A percentile compares a stretch with the other conserved stretches of the same genome.
These are phyloP conservation scores for Musca vetustissima DNA, from an alignment of 1,140 invertebrate species.

Conservation along the genomic window DNA sequence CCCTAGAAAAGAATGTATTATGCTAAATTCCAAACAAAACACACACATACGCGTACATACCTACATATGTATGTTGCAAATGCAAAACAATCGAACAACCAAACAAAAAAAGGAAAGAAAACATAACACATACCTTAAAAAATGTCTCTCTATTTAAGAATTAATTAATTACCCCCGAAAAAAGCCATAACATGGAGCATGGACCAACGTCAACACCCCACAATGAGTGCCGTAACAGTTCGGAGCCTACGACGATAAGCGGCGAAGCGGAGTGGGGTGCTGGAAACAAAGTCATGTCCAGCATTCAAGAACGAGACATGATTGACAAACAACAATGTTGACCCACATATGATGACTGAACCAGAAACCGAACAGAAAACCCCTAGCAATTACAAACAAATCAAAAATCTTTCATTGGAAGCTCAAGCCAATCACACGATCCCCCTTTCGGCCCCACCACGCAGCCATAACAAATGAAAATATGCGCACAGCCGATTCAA, in stretches of 20 bases:
- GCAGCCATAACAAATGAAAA: too few species aligned
- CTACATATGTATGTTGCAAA: neutral
- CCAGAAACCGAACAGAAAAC: neutral
- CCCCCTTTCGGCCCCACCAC: too few species aligned
- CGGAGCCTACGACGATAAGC: too few species aligned
- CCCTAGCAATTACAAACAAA: neutral
- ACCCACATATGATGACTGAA: slow-evolving; percentile 5
- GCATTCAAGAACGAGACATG: slow-evolving; percentile 20
- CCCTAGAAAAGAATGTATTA: too few species aligned
- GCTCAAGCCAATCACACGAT: too few species aligned
- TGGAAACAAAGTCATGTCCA: slow-evolving; percentile 15
- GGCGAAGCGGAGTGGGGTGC: too few species aligned
- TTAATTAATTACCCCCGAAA: slow-evolving; percentile 22
- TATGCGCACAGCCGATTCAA: neutral
- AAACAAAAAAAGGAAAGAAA: neutral
- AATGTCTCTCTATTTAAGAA: slow-evolving; percentile 13
- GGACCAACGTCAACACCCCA: too few species aligned
- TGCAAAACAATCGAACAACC: neutral
- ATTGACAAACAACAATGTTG: slow-evolving; percentile 21
- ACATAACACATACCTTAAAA: slow-evolving; percentile 15
- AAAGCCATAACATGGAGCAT: neutral
- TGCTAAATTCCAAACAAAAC: too few species aligned
- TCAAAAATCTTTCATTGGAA: slow-evolving; percentile 9
- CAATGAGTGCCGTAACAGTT: too few species aligned
- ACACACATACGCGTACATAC: too few species aligned